These are phyloP conservation scores for Meles meles DNA, from an alignment of 2,113 vertebrate genomes.

Conservation along the genomic window DNA sequence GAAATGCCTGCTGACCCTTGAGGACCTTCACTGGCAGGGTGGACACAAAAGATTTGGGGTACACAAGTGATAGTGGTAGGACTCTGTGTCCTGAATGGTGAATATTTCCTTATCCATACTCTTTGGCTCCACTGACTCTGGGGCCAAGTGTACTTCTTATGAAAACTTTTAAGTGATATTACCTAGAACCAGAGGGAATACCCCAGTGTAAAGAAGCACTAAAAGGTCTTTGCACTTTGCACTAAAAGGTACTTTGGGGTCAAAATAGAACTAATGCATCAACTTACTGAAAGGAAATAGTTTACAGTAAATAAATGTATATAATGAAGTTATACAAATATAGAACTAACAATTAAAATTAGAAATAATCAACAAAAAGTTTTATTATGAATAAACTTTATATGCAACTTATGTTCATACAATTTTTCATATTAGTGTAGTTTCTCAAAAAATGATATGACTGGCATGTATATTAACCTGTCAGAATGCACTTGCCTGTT, in stretches of 20 bases:
- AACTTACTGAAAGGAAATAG: not conserved
- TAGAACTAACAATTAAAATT: not conserved
- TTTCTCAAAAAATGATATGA: not conserved
- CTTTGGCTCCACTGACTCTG: not conserved
- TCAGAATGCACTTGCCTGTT: not conserved
- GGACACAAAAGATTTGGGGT: not conserved
- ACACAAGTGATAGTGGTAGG: not conserved
- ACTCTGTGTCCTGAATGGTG: accelerated
- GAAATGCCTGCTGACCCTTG: not conserved
- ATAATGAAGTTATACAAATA: not conserved
- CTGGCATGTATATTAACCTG: not conserved
- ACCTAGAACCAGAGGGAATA: not conserved
- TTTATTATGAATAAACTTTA: not conserved
- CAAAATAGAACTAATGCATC: not conserved
- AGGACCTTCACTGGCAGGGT: not conserved
- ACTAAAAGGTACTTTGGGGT: no score
- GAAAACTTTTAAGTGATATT: not conserved
- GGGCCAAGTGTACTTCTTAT: not conserved
- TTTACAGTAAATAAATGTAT: not conserved
- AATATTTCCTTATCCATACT: not conserved
- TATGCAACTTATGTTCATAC: not conserved
- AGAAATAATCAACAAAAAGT: not conserved
- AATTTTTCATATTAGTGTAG: not conserved
- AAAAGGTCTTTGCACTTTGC: not conserved
- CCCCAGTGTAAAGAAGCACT: not conserved